Evolutionary conservation across 2,113 vertebrate species (phyloP).

Genomic region (Pygoscelis adeliae): DNA sequence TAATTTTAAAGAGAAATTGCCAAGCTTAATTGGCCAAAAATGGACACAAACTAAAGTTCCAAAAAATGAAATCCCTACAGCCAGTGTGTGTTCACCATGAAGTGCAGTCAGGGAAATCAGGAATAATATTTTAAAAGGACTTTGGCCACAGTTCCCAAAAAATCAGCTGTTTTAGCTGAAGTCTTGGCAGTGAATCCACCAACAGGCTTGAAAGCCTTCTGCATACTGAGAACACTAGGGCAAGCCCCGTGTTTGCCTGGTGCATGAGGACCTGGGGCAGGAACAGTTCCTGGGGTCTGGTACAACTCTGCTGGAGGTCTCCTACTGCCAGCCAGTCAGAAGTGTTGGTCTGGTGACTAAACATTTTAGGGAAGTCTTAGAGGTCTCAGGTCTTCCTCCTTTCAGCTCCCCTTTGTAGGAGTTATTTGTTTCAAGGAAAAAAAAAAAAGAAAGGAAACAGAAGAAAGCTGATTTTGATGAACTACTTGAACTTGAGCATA

Average conservation of each 20-base stretch:
- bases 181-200: background rate
- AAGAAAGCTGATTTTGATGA: background rate
- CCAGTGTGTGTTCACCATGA: background rate
- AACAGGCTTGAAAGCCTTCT: background rate
- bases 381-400: background rate
- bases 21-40: slow-evolving; percentile 19
- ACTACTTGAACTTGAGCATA: background rate
- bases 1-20: slow-evolving; percentile 18
- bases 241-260: background rate
- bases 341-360: background rate
- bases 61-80: background rate
- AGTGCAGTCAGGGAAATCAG: background rate
- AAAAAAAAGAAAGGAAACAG: too few relatives aligned
- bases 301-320: background rate
- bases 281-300: background rate
- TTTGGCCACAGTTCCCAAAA: background rate
- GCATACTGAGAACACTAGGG: background rate
- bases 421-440: too few relatives aligned
- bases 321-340: background rate
- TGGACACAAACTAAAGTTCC: background rate
- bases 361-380: background rate
- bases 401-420: background rate
- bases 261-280: background rate
- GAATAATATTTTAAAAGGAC: background rate
- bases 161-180: background rate